A percentile compares a stretch with the other conserved stretches of the same genome.
These are phyloP conservation scores for Ceuthmochares aereus DNA, from an alignment of 2,113 vertebrate species.

Conservation along the genomic window DNA sequence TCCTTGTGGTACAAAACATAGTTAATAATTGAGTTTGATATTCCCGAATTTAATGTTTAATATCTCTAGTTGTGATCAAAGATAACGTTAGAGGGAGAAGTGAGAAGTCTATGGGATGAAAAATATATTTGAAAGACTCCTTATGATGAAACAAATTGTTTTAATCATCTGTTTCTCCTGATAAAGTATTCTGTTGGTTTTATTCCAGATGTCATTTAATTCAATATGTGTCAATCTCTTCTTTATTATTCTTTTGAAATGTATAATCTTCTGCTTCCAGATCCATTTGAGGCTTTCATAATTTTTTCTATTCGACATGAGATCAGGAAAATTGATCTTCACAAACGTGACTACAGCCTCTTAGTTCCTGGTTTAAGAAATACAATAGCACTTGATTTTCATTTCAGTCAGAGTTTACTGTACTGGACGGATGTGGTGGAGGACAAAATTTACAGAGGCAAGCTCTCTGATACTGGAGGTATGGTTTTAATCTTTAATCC, in stretches of 20 bases:
- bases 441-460: conserved; percentile 98
- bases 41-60: background rate
- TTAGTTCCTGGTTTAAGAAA: conserved; percentile 95
- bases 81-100: background rate
- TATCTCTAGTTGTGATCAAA: background rate
- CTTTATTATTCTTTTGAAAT: conserved; percentile 7
- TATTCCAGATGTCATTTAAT: background rate
- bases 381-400: conserved; percentile 97
- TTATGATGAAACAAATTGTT: conserved; percentile 8
- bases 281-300: conserved; percentile 98
- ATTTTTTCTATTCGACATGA: conserved; percentile 99
- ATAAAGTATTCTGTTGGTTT: background rate
- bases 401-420: conserved; percentile 93
- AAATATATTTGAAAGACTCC: background rate
- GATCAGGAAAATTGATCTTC: conserved; percentile 97
- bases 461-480: conserved; percentile 94
- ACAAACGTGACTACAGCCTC: conserved; percentile 96
- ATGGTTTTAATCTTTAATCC: conserved; percentile 25
- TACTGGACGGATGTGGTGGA: conserved; percentile 99
- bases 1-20: background rate
- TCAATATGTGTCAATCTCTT: background rate
- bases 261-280: conserved; percentile 76
- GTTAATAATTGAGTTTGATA: background rate
- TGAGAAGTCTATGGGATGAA: background rate
- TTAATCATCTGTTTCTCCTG: background rate